Percentiles rank a stretch among this genome's conserved stretches.
These are phyloP conservation scores for Saccostrea glomerata DNA, from an alignment of 1,140 invertebrate genomes.

Conservation along the genomic window DNA sequence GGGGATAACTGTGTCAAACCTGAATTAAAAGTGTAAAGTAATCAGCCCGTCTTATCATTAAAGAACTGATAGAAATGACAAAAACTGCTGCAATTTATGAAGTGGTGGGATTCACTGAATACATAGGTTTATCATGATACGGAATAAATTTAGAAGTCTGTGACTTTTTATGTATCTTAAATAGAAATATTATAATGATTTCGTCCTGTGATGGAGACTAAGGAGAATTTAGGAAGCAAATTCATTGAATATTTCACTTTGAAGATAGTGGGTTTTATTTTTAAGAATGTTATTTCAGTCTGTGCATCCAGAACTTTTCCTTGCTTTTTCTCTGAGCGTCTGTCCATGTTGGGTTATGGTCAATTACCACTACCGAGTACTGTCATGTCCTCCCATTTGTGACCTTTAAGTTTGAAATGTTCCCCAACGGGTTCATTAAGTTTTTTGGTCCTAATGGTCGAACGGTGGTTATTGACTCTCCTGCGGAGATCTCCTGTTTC, in stretches of 20 bases:
- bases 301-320: too few species aligned
- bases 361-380: too few species aligned
- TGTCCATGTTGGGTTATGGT: too few species aligned
- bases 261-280: neutral
- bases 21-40: conserved; percentile 5
- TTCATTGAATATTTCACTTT: neutral
- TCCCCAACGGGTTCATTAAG: too few species aligned
- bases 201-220: neutral
- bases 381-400: too few species aligned
- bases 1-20: conserved; percentile 16
- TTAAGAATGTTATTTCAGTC: too few species aligned
- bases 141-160: neutral
- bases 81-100: conserved; percentile 30
- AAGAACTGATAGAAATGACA: conserved; percentile 16
- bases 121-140: conserved; percentile 3
- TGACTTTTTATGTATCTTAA: conserved; percentile 8
- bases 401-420: too few species aligned
- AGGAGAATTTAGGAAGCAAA: neutral
- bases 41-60: conserved; percentile 14
- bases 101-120: neutral
- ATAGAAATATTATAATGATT: neutral
- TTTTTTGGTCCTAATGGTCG: too few species aligned
- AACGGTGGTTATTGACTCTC: too few species aligned
- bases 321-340: too few species aligned
- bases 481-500: too few species aligned